Evolutionary conservation across 2,888 invertebrate genomes (phyloP), one percentile per base, ranked within the genome.

Genomic region (Amblyteles armatorius): DNA sequence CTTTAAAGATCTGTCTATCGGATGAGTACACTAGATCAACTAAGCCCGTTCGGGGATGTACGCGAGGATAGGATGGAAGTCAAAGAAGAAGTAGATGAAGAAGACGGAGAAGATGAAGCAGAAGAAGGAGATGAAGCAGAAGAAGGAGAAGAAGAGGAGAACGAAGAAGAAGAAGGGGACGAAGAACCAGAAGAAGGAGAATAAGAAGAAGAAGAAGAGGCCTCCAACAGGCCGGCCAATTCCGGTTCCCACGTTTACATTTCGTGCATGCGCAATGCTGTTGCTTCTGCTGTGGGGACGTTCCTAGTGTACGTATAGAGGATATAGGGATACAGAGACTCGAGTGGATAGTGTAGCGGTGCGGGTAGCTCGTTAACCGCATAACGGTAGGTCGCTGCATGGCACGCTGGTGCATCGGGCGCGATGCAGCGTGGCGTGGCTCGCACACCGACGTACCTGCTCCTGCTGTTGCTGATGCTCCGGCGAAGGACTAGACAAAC

Each of bases 181-280:
- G 57, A 44, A 55, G 57, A 57, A 74, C 48, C 13, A 72, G 48
- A 48, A 50, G 77, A 73, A 77, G 26, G 63, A 80, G 76, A 69
- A 72, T 57, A 78, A 77, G 71, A 82, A 82, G 73, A 82, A 26
- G 26, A 16, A 26, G 82, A 63, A 63, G 73, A 82, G 71, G 79
- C 82, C 79, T 85, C 82, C 79, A 79, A 85, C 79, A 79, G 85
- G 83, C 88, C 87, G 89, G 89, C 89, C 92, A 92, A 93, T 93
- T 94, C 94, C 94, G 94, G 94, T 94, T 94, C 94, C 94, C 94
- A 94, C 94, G 94, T 94, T 94, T 93, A 93, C 93, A 94, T 94
- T 93, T 94, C 93, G 93, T 93, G 93, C 94, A 94, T 93, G 93
- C 93, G 93, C 93, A 92, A 93, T 93, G 92, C 88, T 80, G 88